A percentile compares a stretch with the other conserved stretches of the same genome.
Evolutionary conservation across 2,113 vertebrate species (phyloP).

Genomic region (Atlantisia rogersi): DNA sequence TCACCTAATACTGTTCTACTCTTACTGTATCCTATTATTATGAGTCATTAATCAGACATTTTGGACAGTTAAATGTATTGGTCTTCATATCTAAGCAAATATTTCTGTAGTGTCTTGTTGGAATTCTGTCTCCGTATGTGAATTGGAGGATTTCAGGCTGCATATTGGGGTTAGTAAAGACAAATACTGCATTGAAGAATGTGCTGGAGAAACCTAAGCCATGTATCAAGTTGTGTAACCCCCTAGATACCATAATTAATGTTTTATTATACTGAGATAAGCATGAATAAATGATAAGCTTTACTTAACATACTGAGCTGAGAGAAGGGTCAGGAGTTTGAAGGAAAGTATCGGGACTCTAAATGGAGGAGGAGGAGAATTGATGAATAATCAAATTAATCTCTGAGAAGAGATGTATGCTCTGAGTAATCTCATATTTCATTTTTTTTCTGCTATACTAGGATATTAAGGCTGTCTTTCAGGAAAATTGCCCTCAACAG

Average conservation of each 20-base stretch:
- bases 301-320: constrained; percentile 6
- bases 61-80: not conserved
- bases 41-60: not conserved
- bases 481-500: not conserved
- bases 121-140: not conserved
- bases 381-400: not conserved
- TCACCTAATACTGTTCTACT: not conserved
- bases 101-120: not conserved
- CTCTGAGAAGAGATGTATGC: not conserved
- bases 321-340: not conserved
- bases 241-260: constrained; percentile 31
- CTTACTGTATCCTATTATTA: not conserved
- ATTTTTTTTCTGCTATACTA: constrained; percentile 5
- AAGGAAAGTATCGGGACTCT: not conserved
- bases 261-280: constrained; percentile 41
- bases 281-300: constrained; percentile 16
- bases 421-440: not conserved
- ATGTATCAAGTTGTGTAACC: not conserved
- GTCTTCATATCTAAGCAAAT: not conserved
- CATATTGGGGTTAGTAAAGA: not conserved
- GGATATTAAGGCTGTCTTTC: not conserved
- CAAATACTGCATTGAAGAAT: not conserved
- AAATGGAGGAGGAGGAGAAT: not conserved
- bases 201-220: not conserved
- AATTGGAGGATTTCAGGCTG: not conserved